These are phyloP conservation scores for Mellilla xanthometata DNA, from an alignment of 2,888 invertebrate genomes.

Conservation along the genomic window DNA sequence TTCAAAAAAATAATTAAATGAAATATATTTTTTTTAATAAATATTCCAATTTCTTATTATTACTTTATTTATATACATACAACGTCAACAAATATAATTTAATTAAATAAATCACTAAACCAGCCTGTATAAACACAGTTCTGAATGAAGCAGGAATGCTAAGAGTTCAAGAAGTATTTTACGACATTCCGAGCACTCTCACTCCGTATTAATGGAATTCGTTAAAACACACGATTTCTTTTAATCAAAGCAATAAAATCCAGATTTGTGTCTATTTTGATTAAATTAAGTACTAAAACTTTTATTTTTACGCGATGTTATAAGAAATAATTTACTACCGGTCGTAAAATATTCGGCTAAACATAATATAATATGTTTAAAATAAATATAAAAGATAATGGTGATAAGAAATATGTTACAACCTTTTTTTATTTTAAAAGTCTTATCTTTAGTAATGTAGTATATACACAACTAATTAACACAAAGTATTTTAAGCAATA, in stretches of 20 bases:
- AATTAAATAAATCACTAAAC: too few relatives aligned
- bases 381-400: background rate
- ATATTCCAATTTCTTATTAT: too few relatives aligned
- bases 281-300: conserved; percentile 20
- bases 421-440: background rate
- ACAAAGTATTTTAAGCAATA: too few relatives aligned
- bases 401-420: background rate
- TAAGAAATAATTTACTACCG: conserved; percentile 16
- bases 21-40: too few relatives aligned
- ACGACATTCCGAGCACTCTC: conserved; percentile 47
- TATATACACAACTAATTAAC: too few relatives aligned
- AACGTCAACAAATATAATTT: too few relatives aligned
- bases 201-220: conserved; percentile 51
- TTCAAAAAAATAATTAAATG: too few relatives aligned
- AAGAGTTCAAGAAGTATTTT: conserved; percentile 50
- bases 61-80: too few relatives aligned
- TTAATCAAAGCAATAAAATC: conserved; percentile 27
- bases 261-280: conserved; percentile 25
- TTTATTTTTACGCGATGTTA: conserved; percentile 13
- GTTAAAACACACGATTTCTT: conserved; percentile 35
- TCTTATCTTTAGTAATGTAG: background rate
- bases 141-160: conserved; percentile 20
- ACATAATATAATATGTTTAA: conserved; percentile 2
- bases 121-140: conserved; percentile 28
- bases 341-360: conserved; percentile 11